These are phyloP conservation scores for Hydropotes inermis DNA, from an alignment of 2,113 vertebrate genomes.

Conservation along the genomic window DNA sequence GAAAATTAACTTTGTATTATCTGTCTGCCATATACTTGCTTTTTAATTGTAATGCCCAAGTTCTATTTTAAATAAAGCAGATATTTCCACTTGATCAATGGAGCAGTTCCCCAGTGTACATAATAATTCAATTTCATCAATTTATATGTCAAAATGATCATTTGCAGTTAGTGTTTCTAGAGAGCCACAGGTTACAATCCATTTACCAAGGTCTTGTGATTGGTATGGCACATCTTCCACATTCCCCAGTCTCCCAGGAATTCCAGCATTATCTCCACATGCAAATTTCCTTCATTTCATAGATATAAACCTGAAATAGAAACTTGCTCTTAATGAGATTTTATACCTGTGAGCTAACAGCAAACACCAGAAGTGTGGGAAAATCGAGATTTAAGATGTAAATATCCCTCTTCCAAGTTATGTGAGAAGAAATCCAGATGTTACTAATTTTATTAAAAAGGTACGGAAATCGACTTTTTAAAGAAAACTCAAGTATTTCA, in stretches of 20 bases:
- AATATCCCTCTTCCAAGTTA: not conserved
- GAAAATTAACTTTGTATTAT: not conserved
- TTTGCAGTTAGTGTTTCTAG: not conserved
- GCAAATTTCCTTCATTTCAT: slow-evolving; percentile 29
- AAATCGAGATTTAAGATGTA: slow-evolving; percentile 16
- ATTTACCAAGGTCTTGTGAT: not conserved
- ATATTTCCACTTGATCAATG: not conserved
- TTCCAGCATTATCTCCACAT: not conserved
- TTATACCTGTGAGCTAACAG: not conserved
- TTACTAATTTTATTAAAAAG: slow-evolving; percentile 25
- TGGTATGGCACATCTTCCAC: not conserved
- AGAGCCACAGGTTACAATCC: not conserved
- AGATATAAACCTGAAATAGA: slow-evolving; percentile 37
- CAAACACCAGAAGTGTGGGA: not conserved
- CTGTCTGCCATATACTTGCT: not conserved
- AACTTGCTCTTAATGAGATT: slow-evolving; percentile 10
- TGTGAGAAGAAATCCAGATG: not conserved
- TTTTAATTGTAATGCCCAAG: not conserved
- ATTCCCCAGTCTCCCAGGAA: not conserved
- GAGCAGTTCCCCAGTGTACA: not conserved
- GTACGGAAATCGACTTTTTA: not conserved
- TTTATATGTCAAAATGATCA: not conserved
- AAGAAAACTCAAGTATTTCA: not conserved
- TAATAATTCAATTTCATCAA: not conserved
- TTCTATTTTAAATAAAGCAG: not conserved